phyloP scores from a whole-genome alignment of 2,113 vertebrate species.

The Petrocephalus zakoni region DNA sequence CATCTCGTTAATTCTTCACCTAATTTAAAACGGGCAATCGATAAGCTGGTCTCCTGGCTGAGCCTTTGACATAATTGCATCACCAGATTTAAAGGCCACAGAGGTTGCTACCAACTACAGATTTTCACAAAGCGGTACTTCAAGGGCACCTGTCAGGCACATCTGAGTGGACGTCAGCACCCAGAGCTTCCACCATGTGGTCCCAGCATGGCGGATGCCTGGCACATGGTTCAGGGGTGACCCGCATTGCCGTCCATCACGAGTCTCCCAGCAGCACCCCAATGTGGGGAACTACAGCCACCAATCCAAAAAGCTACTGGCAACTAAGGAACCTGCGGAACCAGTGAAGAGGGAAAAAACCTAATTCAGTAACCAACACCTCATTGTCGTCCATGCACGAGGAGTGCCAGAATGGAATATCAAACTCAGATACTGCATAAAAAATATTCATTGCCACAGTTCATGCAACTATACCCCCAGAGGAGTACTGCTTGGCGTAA shows the following conservation, averaged over 20 bases:
- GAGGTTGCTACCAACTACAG: slow-evolving; percentile 15
- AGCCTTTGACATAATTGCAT: not conserved
- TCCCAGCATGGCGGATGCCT: not conserved
- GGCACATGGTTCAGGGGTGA: not conserved
- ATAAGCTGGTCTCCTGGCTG: not conserved
- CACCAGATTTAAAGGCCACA: not conserved
- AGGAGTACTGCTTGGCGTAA: slow-evolving; percentile 21
- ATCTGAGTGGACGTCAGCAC: not conserved
- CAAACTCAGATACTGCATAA: not conserved
- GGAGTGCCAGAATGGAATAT: not conserved
- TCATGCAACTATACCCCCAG: not conserved
- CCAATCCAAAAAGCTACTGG: not conserved
- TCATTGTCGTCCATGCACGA: not conserved
- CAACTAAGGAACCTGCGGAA: not conserved
- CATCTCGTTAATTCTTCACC: not conserved
- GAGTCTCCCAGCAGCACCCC: not conserved
- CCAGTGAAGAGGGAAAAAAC: not conserved
- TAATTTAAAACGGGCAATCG: not conserved
- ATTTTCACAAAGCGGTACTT: not conserved
- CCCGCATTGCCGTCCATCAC: not conserved
- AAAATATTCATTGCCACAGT: slow-evolving; percentile 6
- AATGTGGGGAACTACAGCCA: not conserved
- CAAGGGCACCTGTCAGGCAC: not conserved
- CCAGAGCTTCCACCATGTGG: not conserved
- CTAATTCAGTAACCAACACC: not conserved